Conservation (phyloP, 2,797 vertebrate genomes). For the Sitta carolinensis region DNA sequence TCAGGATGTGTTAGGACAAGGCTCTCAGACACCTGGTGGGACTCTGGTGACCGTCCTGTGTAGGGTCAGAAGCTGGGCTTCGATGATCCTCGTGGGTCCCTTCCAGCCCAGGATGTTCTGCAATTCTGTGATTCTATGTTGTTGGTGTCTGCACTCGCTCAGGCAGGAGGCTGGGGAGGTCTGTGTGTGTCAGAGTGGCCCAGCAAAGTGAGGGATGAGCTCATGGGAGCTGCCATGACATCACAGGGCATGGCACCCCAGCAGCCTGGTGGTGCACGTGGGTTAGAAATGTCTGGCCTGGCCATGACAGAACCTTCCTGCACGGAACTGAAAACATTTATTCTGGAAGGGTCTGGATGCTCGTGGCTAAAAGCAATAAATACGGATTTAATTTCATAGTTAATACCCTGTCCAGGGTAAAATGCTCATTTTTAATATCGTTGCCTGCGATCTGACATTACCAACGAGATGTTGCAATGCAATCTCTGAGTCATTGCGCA, state of each 20-base stretch:
- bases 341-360: slow-evolving; percentile 57
- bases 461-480: slow-evolving; percentile 69
- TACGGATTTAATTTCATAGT: slow-evolving; percentile 56
- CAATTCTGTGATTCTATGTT: rapidly evolving
- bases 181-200: not conserved
- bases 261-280: not conserved
- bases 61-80: not conserved
- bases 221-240: not conserved
- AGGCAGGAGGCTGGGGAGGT: not conserved
- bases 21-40: not conserved
- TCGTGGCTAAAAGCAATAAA: slow-evolving; percentile 66
- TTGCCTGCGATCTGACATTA: slow-evolving; percentile 69
- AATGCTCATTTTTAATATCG: slow-evolving; percentile 68
- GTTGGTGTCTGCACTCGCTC: not conserved
- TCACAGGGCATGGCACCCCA: not conserved
- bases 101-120: not conserved
- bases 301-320: slow-evolving; percentile 43
- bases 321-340: slow-evolving; percentile 67
- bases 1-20: not conserved
- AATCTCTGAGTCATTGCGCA: slow-evolving; percentile 60
- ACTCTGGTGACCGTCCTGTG: not conserved
- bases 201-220: not conserved
- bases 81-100: rapidly evolving
- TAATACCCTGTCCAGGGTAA: slow-evolving; percentile 59
- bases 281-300: slow-evolving; percentile 23